A percentile compares a stretch with the other conserved stretches of the same genome.
phyloP scores from a whole-genome alignment of 2,888 invertebrate species.

The Trichopria drosophilae region DNA sequence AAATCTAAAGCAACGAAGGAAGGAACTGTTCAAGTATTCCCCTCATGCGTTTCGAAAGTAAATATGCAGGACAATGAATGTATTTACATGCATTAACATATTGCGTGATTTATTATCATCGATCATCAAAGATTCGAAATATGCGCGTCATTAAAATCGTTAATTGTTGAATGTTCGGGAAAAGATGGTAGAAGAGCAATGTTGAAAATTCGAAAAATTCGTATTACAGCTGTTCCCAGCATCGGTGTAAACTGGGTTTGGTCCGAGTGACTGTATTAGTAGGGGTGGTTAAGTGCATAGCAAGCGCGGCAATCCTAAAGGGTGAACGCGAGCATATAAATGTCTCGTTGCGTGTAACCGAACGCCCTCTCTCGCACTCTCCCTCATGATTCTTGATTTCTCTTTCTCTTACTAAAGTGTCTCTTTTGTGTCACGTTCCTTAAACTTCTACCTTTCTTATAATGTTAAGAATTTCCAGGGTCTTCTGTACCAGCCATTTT shows the following conservation, averaged over 20 bases:
- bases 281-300: constrained; percentile 11
- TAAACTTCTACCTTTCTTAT: constrained; percentile 15
- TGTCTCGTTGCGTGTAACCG: constrained; percentile 39
- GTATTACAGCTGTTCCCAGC: neutral
- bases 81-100: too few species aligned
- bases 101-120: too few species aligned
- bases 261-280: neutral
- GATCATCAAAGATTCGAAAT: too few species aligned
- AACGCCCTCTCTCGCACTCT: constrained; percentile 33
- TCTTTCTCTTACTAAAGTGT: constrained; percentile 12
- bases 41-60: too few species aligned
- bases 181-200: too few species aligned
- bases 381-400: neutral
- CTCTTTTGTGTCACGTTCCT: too few species aligned
- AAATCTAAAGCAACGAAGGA: too few species aligned
- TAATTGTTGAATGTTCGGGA: too few species aligned
- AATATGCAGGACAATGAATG: too few species aligned
- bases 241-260: constrained; percentile 9
- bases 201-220: neutral
- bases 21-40: too few species aligned
- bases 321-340: constrained; percentile 36
- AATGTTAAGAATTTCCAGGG: constrained; percentile 13
- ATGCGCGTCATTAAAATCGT: too few species aligned
- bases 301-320: constrained; percentile 28
- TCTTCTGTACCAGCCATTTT: constrained; percentile 15